Evolutionary conservation across 2,888 invertebrate species (phyloP).

Genomic region (Xanthostigma xanthostigma): DNA sequence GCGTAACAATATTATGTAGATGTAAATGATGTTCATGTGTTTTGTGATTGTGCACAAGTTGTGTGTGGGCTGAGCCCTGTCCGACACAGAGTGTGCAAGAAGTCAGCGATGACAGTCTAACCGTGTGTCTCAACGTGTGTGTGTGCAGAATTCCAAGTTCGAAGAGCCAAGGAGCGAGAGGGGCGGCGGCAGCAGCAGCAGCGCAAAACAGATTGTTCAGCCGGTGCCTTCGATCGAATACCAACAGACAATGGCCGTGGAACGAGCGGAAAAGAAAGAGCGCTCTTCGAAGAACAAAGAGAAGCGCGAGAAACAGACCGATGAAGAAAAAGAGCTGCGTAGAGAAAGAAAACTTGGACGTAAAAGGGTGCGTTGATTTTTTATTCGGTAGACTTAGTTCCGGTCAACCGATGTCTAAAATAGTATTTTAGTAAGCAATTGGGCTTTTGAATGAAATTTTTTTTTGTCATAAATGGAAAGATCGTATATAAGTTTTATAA

Average conservation of each 20-base stretch:
- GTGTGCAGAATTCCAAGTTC: slow-evolving; percentile 32
- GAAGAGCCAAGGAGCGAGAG: slow-evolving; percentile 25
- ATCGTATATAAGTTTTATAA: no score
- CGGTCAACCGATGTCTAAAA: no score
- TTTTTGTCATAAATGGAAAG: no score
- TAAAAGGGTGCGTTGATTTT: slow-evolving; percentile 45
- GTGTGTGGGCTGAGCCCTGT: background rate
- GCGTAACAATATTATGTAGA: no score
- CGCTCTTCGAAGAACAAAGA: slow-evolving; percentile 35
- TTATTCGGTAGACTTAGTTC: background rate
- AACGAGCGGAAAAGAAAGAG: slow-evolving; percentile 35
- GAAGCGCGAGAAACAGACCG: slow-evolving; percentile 48
- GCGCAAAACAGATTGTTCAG: slow-evolving; percentile 11
- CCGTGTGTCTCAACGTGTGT: slow-evolving; percentile 22
- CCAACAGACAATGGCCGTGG: slow-evolving; percentile 10
- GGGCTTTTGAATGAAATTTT: no score
- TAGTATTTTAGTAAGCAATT: no score
- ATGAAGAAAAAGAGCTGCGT: slow-evolving; percentile 65
- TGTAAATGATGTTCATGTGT: no score
- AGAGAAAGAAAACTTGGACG: slow-evolving; percentile 69
- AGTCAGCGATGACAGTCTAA: slow-evolving; percentile 5
- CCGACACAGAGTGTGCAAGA: slow-evolving; percentile 17
- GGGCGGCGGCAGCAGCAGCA: slow-evolving; percentile 18
- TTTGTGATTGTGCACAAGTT: background rate
- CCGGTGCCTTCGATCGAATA: background rate